Evolutionary conservation across 2,888 invertebrate genomes (phyloP).

Genomic region (Reticulitermes lucifugus): DNA sequence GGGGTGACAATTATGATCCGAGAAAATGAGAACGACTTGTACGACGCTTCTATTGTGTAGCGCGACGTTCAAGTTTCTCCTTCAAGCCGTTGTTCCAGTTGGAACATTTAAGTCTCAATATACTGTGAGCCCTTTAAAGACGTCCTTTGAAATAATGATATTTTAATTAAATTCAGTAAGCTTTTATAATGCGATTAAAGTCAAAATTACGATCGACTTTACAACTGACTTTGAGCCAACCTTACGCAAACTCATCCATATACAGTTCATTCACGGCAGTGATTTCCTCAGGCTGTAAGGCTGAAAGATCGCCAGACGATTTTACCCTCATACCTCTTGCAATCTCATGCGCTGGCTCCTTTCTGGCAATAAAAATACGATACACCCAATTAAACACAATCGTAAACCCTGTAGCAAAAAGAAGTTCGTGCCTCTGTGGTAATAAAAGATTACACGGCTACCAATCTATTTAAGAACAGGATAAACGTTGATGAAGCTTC

Average conservation of each 20-base stretch:
- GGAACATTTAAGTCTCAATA: no score
- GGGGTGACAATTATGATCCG: no score
- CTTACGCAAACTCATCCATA: neutral
- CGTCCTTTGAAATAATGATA: neutral
- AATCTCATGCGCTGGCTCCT: neutral
- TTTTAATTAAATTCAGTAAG: neutral
- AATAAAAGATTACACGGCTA: neutral
- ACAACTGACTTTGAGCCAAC: neutral
- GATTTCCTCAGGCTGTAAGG: neutral
- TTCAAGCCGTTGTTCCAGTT: no score
- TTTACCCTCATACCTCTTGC: neutral
- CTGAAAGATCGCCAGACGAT: neutral
- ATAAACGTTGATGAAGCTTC: neutral
- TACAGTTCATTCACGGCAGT: neutral
- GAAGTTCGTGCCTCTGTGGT: neutral
- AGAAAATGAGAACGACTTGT: no score
- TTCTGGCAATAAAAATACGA: neutral
- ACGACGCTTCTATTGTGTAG: no score
- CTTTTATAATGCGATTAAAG: neutral
- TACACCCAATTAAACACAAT: constrained; percentile 2
- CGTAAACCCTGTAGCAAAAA: neutral
- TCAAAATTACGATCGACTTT: neutral
- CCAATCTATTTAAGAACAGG: neutral
- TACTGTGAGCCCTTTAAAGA: no score
- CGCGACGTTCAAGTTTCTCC: no score